Percentiles rank a stretch among this genome's conserved stretches.
These are phyloP conservation scores for Caenorhabditis sp. DNA, from an alignment of 2,888 invertebrate species.

Conservation along the genomic window DNA sequence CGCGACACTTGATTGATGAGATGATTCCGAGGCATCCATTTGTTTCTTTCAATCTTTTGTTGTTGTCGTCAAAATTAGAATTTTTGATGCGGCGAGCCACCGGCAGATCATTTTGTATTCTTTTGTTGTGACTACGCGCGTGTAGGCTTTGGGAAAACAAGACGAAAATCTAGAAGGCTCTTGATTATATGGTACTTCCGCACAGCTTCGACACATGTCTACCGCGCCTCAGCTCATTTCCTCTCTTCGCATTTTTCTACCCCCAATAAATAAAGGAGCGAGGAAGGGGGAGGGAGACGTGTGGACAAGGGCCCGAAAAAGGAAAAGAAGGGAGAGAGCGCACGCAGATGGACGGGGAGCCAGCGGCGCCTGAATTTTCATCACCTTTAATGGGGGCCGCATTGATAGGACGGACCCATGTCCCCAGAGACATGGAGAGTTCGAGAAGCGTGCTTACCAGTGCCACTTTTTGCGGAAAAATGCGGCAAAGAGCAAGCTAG, in stretches of 20 bases:
- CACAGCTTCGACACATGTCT: conserved; percentile 45
- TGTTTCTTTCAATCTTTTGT: neutral
- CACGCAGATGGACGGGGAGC: neutral
- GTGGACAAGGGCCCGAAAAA: conserved; percentile 12
- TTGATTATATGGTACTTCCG: conserved; percentile 56
- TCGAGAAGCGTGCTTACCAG: conserved; percentile 34
- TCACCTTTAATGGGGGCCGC: conserved; percentile 57
- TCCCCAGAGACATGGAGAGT: conserved; percentile 43
- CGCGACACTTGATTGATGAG: conserved; percentile 39
- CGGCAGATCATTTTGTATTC: conserved; percentile 34
- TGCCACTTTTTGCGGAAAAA: conserved; percentile 17
- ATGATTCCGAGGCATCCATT: neutral
- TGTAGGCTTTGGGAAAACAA: conserved; percentile 32
- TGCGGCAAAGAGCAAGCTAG: conserved; percentile 2
- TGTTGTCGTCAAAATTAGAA: conserved; percentile 25
- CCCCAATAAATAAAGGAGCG: conserved; percentile 41
- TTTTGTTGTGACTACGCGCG: conserved; percentile 32
- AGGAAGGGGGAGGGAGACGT: conserved; percentile 23
- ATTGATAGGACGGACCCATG: conserved; percentile 28
- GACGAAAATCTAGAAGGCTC: conserved; percentile 17
- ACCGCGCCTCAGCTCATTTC: conserved; percentile 49
- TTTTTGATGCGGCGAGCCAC: conserved; percentile 13
- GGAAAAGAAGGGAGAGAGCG: conserved; percentile 3
- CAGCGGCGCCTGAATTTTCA: conserved; percentile 47
- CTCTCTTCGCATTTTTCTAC: conserved; percentile 29